Evolutionary conservation across 2,113 vertebrate genomes (phyloP), one percentile per base, ranked within the genome.

Genomic region (Eolophus roseicapilla): DNA sequence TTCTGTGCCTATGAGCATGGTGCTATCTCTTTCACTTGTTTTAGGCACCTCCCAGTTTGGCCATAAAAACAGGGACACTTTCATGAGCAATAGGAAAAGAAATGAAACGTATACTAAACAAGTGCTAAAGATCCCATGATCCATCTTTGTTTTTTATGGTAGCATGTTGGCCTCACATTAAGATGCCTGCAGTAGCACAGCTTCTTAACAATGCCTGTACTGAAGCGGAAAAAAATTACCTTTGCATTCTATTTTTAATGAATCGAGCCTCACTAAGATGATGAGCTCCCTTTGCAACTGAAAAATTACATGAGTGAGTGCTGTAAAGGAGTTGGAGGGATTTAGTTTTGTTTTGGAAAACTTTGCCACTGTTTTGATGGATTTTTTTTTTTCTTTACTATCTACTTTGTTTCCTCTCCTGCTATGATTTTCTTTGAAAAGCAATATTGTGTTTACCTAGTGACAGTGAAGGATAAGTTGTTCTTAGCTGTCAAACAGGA

Each of bases 401-500:
- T 57, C 67, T 85, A 68, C 50, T 92, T 90, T 11, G 2, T 67
- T 91, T 88, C n/a, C 39, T 80, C 63, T 93, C 20, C 35, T 92
- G 52, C 75, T 75, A 59, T 88, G 57, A 81, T 90, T 92, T 94
- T 76, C 43, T 94, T 87, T 85, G 79, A 92, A 92, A 92, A 88
- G 63, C 85, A 94, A 86, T 91, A 82, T 52, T 95, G 37, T 91
- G 62, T 94, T 97, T 96, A 84, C 81, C 52, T 62, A 43, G 74
- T 52, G 92, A 63, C 46, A 92, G 33, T 74, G 78, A 93, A 95
- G 82, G 71, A 69, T 90, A 94, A 82, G 85, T 63, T 89, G 77
- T 88, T 96, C 87, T 89, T 68, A 80, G 53, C 91, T 95, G 85
- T 96, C 94, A 95, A 86, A 94, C 62, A 90, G 74, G 77, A 84